A percentile compares a stretch with the other conserved stretches of the same genome.
Evolutionary conservation across 1,140 invertebrate genomes (phyloP).

Genomic region (Cheumatopsyche charites): DNA sequence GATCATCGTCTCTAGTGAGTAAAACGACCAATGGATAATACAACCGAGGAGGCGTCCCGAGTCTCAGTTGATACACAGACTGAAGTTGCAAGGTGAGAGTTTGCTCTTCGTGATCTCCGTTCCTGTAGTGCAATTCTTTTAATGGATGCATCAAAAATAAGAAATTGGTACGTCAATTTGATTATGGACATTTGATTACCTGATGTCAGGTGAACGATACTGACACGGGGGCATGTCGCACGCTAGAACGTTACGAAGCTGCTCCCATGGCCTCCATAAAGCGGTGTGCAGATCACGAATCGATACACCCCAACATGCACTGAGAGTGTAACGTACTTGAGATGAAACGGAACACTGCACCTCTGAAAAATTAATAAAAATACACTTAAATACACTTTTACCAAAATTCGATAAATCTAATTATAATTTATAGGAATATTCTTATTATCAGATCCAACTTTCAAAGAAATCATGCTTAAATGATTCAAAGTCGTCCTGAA

Average conservation of each 20-base stretch:
- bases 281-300: conserved; percentile 75
- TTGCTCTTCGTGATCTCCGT: conserved; percentile 70
- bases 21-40: conserved; percentile 79
- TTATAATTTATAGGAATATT: too few relatives aligned
- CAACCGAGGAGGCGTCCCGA: conserved; percentile 71
- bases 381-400: too few relatives aligned
- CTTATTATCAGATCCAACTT: too few relatives aligned
- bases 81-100: conserved; percentile 67
- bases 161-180: background rate
- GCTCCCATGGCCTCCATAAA: conserved; percentile 73
- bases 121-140: conserved; percentile 64
- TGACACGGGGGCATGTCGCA: conserved; percentile 59
- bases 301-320: conserved; percentile 77
- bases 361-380: conserved; percentile 56
- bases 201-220: conserved; percentile 54
- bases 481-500: too few relatives aligned
- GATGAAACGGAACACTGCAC: conserved; percentile 74
- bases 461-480: too few relatives aligned
- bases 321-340: conserved; percentile 73
- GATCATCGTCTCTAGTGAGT: conserved; percentile 69
- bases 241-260: conserved; percentile 64
- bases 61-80: conserved; percentile 64
- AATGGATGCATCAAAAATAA: background rate
- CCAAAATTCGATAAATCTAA: too few relatives aligned
- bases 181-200: conserved; percentile 52